Evolutionary conservation across 2,888 invertebrate genomes (phyloP).

Genomic region (Schizaphis graminum): DNA sequence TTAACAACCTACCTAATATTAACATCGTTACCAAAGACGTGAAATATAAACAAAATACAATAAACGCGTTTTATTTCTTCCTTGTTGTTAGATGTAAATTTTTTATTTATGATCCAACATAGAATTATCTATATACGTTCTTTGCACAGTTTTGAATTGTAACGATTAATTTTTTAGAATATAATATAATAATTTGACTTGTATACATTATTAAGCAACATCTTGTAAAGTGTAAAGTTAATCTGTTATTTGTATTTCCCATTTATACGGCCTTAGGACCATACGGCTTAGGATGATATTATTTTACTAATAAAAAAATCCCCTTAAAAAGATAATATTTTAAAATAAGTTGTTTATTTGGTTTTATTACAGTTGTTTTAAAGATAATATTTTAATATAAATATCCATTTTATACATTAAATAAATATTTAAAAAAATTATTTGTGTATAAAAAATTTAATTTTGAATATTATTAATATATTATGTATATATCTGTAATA

Average conservation of each 20-base stretch:
- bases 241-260: neutral
- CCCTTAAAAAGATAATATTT: neutral
- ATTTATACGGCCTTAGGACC: neutral
- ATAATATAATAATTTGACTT: neutral
- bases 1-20: neutral
- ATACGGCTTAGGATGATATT: neutral
- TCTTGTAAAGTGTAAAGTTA: neutral
- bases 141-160: neutral
- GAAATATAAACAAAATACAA: neutral
- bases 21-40: neutral
- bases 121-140: neutral
- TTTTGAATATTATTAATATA: too few relatives aligned
- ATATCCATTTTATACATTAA: neutral
- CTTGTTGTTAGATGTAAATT: neutral
- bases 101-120: neutral
- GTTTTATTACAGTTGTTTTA: neutral
- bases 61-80: neutral
- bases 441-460: too few relatives aligned
- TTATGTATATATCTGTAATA: too few relatives aligned
- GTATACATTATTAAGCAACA: neutral
- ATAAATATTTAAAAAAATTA: neutral
- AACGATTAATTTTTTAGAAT: neutral
- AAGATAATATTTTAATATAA: neutral
- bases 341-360: neutral
- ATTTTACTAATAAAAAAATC: neutral